A percentile compares a stretch with the other conserved stretches of the same genome.
Evolutionary conservation across 2,888 invertebrate species (phyloP).

Genomic region (Dicycla oo): DNA sequence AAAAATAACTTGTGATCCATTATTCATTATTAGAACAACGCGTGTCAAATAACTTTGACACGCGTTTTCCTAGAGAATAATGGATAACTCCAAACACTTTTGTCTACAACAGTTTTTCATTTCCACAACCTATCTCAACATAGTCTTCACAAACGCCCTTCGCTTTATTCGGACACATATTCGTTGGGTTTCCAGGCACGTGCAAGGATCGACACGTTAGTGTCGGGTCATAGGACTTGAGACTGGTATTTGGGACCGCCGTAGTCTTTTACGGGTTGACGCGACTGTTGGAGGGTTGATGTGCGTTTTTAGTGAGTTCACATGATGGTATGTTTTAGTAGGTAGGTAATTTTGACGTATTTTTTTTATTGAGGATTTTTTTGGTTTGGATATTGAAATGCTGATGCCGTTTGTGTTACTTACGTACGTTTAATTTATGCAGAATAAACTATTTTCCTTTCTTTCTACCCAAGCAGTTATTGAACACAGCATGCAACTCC

Average conservation of each 20-base stretch:
- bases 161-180: conserved; percentile 62
- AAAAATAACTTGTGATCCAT: not conserved
- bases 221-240: conserved; percentile 73
- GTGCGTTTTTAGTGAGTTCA: conserved; percentile 6
- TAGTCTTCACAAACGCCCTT: conserved; percentile 34
- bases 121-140: conserved; percentile 33
- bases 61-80: too few relatives aligned
- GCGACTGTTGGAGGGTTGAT: conserved; percentile 57
- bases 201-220: conserved; percentile 73
- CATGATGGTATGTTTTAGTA: conserved; percentile 14
- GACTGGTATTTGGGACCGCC: conserved; percentile 61
- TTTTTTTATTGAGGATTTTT: not conserved
- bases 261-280: conserved; percentile 68
- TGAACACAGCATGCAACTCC: too few relatives aligned
- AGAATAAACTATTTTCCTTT: too few relatives aligned
- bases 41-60: not conserved
- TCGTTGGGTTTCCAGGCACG: conserved; percentile 74
- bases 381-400: too few relatives aligned
- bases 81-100: too few relatives aligned
- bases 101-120: conserved; percentile 14
- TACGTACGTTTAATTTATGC: too few relatives aligned
- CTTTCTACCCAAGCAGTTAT: not conserved
- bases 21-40: conserved; percentile 1
- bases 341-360: not conserved
- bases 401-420: not conserved